Conservation (phyloP, 2,797 vertebrate genomes). For the Lindbergichthys nudifrons region DNA sequence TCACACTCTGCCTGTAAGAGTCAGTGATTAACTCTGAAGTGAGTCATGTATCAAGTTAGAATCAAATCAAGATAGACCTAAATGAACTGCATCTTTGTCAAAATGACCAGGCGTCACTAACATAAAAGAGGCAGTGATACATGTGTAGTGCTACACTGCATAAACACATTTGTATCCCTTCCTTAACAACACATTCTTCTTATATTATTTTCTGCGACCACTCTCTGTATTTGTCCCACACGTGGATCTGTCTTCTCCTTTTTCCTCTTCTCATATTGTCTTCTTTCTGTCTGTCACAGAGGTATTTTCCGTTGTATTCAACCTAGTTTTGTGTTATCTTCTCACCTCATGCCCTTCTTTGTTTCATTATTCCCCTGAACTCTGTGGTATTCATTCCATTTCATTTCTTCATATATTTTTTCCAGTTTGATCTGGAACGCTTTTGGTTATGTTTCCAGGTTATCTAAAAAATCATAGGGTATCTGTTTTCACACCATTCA, state of each 20-base stretch:
- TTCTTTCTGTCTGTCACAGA: background rate
- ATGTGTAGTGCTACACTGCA: background rate
- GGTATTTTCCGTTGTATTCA: background rate
- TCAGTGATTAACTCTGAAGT: constrained; percentile 44
- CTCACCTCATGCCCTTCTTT: background rate
- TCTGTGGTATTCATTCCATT: background rate
- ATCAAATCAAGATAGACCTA: constrained; percentile 31
- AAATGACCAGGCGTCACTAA: background rate
- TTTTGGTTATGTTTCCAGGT: background rate
- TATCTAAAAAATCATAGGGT: background rate
- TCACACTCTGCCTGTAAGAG: constrained; percentile 38
- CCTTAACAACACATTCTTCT: constrained; percentile 32
- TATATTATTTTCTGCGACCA: constrained; percentile 25
- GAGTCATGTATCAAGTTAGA: constrained; percentile 26
- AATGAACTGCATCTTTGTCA: too few relatives aligned
- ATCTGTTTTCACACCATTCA: constrained; percentile 3
- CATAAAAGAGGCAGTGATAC: background rate
- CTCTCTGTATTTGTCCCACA: constrained; percentile 54
- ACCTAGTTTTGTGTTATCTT: background rate
- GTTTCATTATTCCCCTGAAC: constrained; percentile 1
- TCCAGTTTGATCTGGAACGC: background rate
- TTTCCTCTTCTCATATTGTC: background rate
- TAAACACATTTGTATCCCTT: constrained; percentile 1
- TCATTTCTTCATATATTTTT: background rate
- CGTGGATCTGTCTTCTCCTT: constrained; percentile 6